Conservation (phyloP, 1,140 invertebrate species). For the Eumeta japonica region DNA sequence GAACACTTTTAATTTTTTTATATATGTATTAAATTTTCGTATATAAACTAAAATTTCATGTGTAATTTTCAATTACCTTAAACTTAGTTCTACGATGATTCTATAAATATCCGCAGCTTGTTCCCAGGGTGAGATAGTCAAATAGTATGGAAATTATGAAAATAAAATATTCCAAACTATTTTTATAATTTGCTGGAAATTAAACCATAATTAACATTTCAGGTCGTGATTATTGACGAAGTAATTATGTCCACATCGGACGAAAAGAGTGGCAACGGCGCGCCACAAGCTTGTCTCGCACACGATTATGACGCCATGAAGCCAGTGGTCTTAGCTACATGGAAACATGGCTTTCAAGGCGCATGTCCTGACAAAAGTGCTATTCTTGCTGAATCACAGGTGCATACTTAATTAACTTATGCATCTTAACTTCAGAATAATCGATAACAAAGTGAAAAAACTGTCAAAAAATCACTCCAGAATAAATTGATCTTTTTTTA, state of each 20-base stretch:
- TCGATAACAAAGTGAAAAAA: too few relatives aligned
- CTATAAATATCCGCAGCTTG: too few relatives aligned
- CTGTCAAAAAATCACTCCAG: background rate
- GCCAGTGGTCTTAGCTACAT: constrained; percentile 90
- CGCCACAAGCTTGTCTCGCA: constrained; percentile 76
- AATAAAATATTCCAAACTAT: too few relatives aligned
- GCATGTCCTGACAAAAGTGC: constrained; percentile 89
- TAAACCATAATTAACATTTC: constrained; percentile 12
- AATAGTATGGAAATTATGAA: too few relatives aligned
- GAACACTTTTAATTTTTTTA: too few relatives aligned
- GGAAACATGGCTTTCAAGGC: constrained; percentile 95
- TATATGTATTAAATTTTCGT: too few relatives aligned
- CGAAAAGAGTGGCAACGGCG: constrained; percentile 63
- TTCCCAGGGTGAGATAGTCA: too few relatives aligned
- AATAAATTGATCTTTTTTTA: too few relatives aligned
- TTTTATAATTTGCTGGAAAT: too few relatives aligned
- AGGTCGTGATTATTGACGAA: constrained; percentile 87
- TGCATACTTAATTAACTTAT: constrained; percentile 19
- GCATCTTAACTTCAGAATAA: constrained; percentile 2
- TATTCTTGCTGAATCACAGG: constrained; percentile 91
- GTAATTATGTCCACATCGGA: constrained; percentile 83
- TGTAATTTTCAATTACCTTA: too few relatives aligned
- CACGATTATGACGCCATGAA: constrained; percentile 94
- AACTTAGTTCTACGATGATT: too few relatives aligned
- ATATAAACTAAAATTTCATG: too few relatives aligned